phyloP scores from a whole-genome alignment of 1,140 invertebrate genomes.

The Pinna nobilis region DNA sequence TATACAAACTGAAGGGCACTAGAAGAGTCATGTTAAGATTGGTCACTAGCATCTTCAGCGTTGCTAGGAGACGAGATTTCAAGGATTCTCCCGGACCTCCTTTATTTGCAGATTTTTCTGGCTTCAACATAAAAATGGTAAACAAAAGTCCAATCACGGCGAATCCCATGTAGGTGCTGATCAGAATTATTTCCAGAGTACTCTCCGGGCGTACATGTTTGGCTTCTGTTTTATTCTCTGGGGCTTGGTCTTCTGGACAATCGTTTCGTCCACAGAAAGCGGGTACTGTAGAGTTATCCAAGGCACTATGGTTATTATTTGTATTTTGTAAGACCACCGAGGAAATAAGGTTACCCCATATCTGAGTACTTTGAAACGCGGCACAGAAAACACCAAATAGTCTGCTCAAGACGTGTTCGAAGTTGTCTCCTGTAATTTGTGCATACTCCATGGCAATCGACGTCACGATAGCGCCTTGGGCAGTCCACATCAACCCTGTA shows the following conservation, averaged over 20 bases:
- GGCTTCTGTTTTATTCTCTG: constrained; percentile 6
- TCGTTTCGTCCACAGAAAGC: constrained; percentile 45
- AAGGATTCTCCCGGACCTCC: constrained; percentile 21
- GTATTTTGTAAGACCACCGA: constrained; percentile 47
- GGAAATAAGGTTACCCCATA: constrained; percentile 62
- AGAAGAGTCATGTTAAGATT: constrained; percentile 48
- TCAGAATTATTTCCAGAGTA: constrained; percentile 39
- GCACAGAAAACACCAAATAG: constrained; percentile 64
- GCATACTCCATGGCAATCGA: constrained; percentile 54
- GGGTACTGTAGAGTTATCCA: constrained; percentile 6
- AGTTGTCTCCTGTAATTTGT: constrained; percentile 34
- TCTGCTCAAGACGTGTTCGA: constrained; percentile 50
- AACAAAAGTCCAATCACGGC: constrained; percentile 47
- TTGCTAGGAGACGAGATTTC: constrained; percentile 33
- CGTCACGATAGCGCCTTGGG: constrained; percentile 58
- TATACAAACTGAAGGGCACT: constrained; percentile 42
- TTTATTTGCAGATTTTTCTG: constrained; percentile 32
- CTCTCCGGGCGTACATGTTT: constrained; percentile 16
- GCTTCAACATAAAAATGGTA: constrained; percentile 42
- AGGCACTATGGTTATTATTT: constrained; percentile 1
- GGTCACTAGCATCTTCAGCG: constrained; percentile 42
- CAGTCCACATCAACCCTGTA: constrained; percentile 63
- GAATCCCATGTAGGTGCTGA: constrained; percentile 49
- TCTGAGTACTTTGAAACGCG: constrained; percentile 58
- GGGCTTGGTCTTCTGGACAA: constrained; percentile 33